Conservation (phyloP, 2,888 invertebrate species). For the Zaprionus obscuricornis region DNA sequence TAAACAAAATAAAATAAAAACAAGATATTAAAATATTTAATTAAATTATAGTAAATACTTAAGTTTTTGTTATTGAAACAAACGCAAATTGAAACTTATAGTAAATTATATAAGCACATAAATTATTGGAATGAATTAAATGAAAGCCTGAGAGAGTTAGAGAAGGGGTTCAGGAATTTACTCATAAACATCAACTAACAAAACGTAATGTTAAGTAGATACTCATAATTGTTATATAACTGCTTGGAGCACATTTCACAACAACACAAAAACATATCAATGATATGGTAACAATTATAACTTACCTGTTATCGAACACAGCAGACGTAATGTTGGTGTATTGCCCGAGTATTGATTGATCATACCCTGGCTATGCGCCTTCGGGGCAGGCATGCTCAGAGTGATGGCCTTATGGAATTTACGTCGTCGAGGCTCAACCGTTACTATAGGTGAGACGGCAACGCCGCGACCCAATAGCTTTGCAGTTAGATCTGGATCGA, state of each 20-base stretch:
- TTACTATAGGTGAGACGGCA: slow-evolving; percentile 99
- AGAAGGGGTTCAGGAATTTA: slow-evolving; percentile 48
- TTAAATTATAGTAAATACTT: slow-evolving; percentile 33
- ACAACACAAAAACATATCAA: slow-evolving; percentile 62
- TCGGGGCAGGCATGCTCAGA: slow-evolving; percentile 98
- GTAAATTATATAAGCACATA: slow-evolving; percentile 39
- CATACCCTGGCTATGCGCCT: slow-evolving; percentile 98
- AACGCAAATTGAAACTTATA: slow-evolving; percentile 41
- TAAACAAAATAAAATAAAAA: slow-evolving; percentile 40
- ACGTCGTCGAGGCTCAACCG: slow-evolving; percentile 98
- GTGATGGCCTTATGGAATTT: slow-evolving; percentile 99
- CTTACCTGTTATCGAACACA: slow-evolving; percentile 99
- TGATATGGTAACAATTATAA: slow-evolving; percentile 59
- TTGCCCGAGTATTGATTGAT: slow-evolving; percentile 98
- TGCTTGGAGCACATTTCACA: slow-evolving; percentile 73
- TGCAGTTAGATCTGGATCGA: slow-evolving; percentile 97
- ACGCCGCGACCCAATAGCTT: slow-evolving; percentile 99
- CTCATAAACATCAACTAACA: slow-evolving; percentile 72
- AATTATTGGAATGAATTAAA: slow-evolving; percentile 60
- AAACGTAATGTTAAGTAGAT: slow-evolving; percentile 62
- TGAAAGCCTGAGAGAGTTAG: slow-evolving; percentile 62
- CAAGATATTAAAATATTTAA: slow-evolving; percentile 31
- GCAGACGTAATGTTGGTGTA: slow-evolving; percentile 96
- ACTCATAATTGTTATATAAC: slow-evolving; percentile 71
- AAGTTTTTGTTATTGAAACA: slow-evolving; percentile 26